Conservation (phyloP, 2,797 vertebrate species). For the Coregonus ussuriensis region DNA sequence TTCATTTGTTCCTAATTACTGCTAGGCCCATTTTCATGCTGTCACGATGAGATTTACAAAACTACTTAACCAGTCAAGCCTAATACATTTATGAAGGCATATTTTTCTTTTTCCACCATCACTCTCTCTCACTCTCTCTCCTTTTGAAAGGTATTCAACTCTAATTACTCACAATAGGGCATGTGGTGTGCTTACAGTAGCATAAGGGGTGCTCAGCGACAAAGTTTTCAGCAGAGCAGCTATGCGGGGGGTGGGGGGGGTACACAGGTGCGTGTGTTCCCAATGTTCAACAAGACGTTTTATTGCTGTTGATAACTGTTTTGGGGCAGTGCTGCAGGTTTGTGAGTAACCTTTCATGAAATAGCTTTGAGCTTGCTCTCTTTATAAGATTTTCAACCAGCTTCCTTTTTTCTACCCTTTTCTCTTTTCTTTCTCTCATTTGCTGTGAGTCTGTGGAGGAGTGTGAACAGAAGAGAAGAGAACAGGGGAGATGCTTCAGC, state of each 20-base stretch:
- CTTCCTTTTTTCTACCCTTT: slow-evolving; percentile 36
- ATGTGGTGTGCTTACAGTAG: slow-evolving; percentile 65
- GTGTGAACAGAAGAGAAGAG: slow-evolving; percentile 11
- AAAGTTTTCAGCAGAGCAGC: slow-evolving; percentile 65
- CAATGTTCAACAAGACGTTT: slow-evolving; percentile 12
- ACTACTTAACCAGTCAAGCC: slow-evolving; percentile 67
- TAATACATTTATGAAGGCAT: slow-evolving; percentile 71
- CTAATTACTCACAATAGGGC: slow-evolving; percentile 70
- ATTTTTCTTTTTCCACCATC: slow-evolving; percentile 14
- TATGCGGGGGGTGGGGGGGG: slow-evolving; percentile 14
- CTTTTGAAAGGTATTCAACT: slow-evolving; percentile 67
- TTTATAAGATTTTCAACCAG: slow-evolving; percentile 56
- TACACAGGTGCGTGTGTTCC: background rate
- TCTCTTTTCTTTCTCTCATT: slow-evolving; percentile 33
- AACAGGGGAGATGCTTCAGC: slow-evolving; percentile 75
- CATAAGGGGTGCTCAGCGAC: slow-evolving; percentile 69
- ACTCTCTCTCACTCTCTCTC: slow-evolving; percentile 16
- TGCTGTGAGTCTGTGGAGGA: slow-evolving; percentile 8
- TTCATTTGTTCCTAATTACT: slow-evolving; percentile 81
- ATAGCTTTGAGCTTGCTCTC: slow-evolving; percentile 47
- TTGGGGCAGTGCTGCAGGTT: slow-evolving; percentile 34
- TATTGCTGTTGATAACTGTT: slow-evolving; percentile 24
- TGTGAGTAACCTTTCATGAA: slow-evolving; percentile 54
- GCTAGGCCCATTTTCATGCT: slow-evolving; percentile 71
- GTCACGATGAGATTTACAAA: slow-evolving; percentile 74